Evolutionary conservation across 30 jellyfish, hydroid and myxozoan species (phyloP), one percentile per base, ranked within the genome.

Genomic region (Turritopsis dohrnii): DNA sequence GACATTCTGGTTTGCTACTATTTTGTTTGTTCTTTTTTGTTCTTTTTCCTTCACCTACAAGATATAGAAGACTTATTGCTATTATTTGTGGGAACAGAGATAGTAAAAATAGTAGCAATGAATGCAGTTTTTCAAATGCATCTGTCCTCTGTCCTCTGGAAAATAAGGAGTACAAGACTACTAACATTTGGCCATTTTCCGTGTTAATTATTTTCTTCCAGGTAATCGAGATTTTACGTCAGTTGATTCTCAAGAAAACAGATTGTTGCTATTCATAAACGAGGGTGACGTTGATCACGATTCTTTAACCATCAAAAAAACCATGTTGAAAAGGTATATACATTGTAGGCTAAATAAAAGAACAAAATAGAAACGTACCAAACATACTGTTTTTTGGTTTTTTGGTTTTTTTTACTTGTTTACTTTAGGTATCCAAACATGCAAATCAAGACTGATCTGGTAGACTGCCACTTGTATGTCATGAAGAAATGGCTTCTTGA

Each of bases 231-330:
- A 93, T 80, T 82, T 88, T 22, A 91, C 88, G 8, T 87, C 98
- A 28, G 72, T 93, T 27, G 96, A 93, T 30, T 80, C 72, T 20
- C 79, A 81, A 28, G 96, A 88, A 53, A 85, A 86, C 54, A 83
- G 98, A 81, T 86, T 93, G 29, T 53, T 93, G 18, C 88, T 88
- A 83, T 74, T 93, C 74, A 66, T 54, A 18, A 93, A 93, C 71
- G 98, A 93, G 76, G 98, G 96, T 4, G 98, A 93, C 65, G 29
- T 86, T 21, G 98, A 88, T 18, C 72, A 79, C 28, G 98, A 93
- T 16, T 75, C 54, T 60, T 80, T 93, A n/a, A 54, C 86, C n/a
- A 53, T 93, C 18, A 88, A 85, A 66, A 93, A 93, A 72, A 81
- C 96, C 1, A 79, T 88, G 29, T 72, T 93, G 79, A 88, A 85